A percentile compares a stretch with the other conserved stretches of the same genome.
phyloP scores from a whole-genome alignment of 2,113 vertebrate genomes.

The Calonectris borealis region DNA sequence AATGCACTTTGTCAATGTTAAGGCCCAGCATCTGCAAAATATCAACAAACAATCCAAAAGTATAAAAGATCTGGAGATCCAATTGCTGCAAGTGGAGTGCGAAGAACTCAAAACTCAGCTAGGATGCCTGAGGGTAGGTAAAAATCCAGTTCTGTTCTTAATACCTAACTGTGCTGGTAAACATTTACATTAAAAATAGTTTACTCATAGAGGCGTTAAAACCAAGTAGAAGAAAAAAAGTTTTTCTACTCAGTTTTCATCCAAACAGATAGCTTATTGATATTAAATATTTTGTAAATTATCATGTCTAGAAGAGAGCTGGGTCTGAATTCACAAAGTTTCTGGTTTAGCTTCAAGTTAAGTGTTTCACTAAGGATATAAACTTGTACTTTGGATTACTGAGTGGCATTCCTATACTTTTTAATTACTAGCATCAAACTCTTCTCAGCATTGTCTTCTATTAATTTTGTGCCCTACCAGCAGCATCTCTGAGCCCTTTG shows the following conservation, averaged over 20 bases:
- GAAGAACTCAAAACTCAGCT: constrained; percentile 46
- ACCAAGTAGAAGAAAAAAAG: neutral
- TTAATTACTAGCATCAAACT: neutral
- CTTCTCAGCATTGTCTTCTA: neutral
- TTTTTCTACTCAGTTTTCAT: neutral
- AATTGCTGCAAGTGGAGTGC: constrained; percentile 7
- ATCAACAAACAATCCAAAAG: neutral
- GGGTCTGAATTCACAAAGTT: neutral
- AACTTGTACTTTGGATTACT: neutral
- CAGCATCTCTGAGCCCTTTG: neutral
- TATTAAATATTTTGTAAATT: neutral
- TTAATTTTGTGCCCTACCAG: neutral
- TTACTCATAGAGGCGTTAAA: neutral
- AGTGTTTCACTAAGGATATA: neutral
- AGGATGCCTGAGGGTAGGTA: constrained; percentile 36
- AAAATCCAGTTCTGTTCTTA: neutral
- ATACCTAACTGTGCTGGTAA: neutral
- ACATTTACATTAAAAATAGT: neutral
- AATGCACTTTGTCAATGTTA: neutral
- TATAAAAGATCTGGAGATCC: constrained; percentile 19
- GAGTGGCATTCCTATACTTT: neutral
- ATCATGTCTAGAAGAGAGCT: neutral
- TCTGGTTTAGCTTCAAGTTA: neutral
- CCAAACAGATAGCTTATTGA: neutral
- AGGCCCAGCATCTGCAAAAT: neutral